Base-by-base conservation (phyloP, 2,113 vertebrate genomes). In the Saguinus midas region DNA sequence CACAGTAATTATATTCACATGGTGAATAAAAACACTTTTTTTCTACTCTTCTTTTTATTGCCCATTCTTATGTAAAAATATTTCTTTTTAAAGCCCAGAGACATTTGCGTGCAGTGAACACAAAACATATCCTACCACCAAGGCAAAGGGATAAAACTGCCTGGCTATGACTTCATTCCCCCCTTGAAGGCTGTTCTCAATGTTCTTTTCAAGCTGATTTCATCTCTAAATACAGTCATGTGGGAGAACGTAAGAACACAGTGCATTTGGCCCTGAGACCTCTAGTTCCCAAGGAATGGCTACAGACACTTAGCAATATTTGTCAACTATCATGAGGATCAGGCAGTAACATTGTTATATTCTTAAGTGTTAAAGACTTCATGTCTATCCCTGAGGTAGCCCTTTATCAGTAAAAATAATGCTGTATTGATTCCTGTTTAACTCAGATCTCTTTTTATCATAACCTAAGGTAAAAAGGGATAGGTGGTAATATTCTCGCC, bases 241-340 rank as follows among this genome's bases (percentile, higher is more conserved):
- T 94, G 81, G 66, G 48, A 96, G 86, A 93, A 81, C 52, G 76
- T 93, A 94, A 87, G 97, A 96, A 96, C 95, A 90, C 10, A n/a
- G 82, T 95, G 94, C 76, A 13, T 92, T 91, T 90, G 75, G 48
- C 37, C 90, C 50, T 37, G 55, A 79, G 89, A 83, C 37, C 4
- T 89, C 50, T 72, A 90, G 58, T 90, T 95, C 57, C 73, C 86
- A 96, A 83, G 35, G 70, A 96, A 82, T 45, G 57, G 76, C 73
- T 66, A 58, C 14, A 95, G 35, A 85, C n/a, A 79, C 14, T 91
- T 86, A 58, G 73, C 72, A 83, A 66, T 79, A 4, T 21, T 88
- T 89, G 29, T 82, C 61, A 83, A 50, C 73, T 73, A 87, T 73
- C 58, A 95, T 40, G 57, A 96, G 32, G 58, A 73, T 55, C 61